phyloP scores from a whole-genome alignment of 2,888 invertebrate genomes.

The Nomada fucata region DNA sequence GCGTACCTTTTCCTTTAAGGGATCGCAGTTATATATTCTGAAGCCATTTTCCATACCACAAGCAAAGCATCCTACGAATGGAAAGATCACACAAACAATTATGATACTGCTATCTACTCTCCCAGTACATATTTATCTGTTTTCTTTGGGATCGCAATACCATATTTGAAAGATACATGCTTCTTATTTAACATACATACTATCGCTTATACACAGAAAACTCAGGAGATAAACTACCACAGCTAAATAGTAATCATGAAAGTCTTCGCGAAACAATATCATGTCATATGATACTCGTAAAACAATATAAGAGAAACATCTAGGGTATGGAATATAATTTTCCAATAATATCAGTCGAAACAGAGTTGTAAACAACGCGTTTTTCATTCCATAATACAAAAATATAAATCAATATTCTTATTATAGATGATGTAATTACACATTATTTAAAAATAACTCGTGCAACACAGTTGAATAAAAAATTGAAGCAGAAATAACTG shows the following conservation, averaged over 20 bases:
- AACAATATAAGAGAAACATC: not conserved
- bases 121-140: conserved; percentile 33
- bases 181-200: conserved; percentile 18
- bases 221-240: conserved; percentile 43
- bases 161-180: conserved; percentile 3
- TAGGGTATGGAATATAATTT: not conserved
- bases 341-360: conserved; percentile 5
- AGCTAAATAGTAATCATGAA: conserved; percentile 40
- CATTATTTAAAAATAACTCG: not conserved
- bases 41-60: conserved; percentile 99
- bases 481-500: conserved; percentile 5
- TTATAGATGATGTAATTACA: not conserved
- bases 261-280: conserved; percentile 16
- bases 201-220: conserved; percentile 7
- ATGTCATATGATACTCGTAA: not conserved
- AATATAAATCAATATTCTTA: conserved; percentile 8
- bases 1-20: conserved; percentile 97
- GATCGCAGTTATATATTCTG: conserved; percentile 98
- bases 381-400: conserved; percentile 14
- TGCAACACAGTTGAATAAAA: not conserved
- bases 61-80: conserved; percentile 95
- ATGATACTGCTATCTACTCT: conserved; percentile 71
- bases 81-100: conserved; percentile 56
- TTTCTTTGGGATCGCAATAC: conserved; percentile 37
- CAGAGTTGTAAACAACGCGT: not conserved